Conservation (phyloP, 2,113 vertebrate species). For the Phocoena sinus region DNA sequence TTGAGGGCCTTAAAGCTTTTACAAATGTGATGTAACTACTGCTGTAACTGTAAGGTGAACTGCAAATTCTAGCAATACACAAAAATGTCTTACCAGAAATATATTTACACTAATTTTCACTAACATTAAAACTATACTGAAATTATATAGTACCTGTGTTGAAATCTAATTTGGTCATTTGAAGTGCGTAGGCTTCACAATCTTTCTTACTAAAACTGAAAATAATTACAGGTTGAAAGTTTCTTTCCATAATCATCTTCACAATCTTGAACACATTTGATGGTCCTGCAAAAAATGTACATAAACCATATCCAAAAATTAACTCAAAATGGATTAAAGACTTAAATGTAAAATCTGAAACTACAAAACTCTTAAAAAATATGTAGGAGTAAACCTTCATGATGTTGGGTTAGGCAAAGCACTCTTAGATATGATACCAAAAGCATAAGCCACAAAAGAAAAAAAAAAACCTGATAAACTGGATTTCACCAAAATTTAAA, state of each 20-base stretch:
- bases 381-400: background rate
- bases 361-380: background rate
- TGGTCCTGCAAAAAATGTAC: slow-evolving; percentile 83
- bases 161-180: slow-evolving; percentile 97
- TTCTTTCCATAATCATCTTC: slow-evolving; percentile 99
- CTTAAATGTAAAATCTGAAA: background rate
- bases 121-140: background rate
- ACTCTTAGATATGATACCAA: background rate
- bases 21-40: background rate
- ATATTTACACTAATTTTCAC: background rate
- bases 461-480: background rate
- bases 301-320: background rate
- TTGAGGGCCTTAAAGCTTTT: background rate
- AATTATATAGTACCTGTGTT: slow-evolving; percentile 87
- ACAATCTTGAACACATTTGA: slow-evolving; percentile 99
- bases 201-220: slow-evolving; percentile 99
- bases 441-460: background rate
- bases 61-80: background rate
- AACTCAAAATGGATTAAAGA: background rate
- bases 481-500: background rate
- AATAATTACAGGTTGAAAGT: slow-evolving; percentile 99
- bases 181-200: slow-evolving; percentile 97
- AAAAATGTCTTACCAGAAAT: background rate
- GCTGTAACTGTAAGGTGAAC: background rate
- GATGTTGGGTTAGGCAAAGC: background rate